Percentiles rank a stretch among this genome's conserved stretches.
These are phyloP conservation scores for Chorisops tibialis DNA, from an alignment of 2,888 invertebrate species.

Conservation along the genomic window DNA sequence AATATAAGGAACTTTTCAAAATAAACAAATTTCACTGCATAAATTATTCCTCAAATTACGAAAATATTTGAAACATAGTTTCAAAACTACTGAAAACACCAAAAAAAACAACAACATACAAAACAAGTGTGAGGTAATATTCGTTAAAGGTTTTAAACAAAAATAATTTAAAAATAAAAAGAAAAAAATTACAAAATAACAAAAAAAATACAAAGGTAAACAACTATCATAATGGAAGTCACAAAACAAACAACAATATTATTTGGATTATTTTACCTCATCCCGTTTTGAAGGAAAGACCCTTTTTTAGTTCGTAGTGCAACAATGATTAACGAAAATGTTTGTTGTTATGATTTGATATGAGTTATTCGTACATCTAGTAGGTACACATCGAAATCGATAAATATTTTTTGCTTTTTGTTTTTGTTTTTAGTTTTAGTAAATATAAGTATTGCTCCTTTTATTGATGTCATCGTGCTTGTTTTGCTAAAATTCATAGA, in stretches of 20 bases:
- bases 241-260: not conserved
- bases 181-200: not conserved
- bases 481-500: conserved; percentile 59
- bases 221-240: not conserved
- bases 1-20: too few relatives aligned
- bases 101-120: too few relatives aligned
- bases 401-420: not conserved
- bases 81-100: too few relatives aligned
- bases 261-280: not conserved
- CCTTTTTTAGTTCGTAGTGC: too few relatives aligned
- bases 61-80: too few relatives aligned
- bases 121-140: too few relatives aligned
- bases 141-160: too few relatives aligned
- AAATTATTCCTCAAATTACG: too few relatives aligned
- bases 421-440: conserved; percentile 54
- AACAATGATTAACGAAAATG: too few relatives aligned
- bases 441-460: conserved; percentile 85
- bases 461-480: conserved; percentile 65
- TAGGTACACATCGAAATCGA: not conserved
- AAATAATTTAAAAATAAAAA: not conserved
- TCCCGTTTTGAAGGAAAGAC: not conserved
- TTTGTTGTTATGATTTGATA: too few relatives aligned
- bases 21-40: too few relatives aligned
- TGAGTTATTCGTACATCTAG: conserved; percentile 36
- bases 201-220: not conserved